Evolutionary conservation across 2,113 vertebrate species (phyloP).

Genomic region (Ornithorhynchus anatinus): DNA sequence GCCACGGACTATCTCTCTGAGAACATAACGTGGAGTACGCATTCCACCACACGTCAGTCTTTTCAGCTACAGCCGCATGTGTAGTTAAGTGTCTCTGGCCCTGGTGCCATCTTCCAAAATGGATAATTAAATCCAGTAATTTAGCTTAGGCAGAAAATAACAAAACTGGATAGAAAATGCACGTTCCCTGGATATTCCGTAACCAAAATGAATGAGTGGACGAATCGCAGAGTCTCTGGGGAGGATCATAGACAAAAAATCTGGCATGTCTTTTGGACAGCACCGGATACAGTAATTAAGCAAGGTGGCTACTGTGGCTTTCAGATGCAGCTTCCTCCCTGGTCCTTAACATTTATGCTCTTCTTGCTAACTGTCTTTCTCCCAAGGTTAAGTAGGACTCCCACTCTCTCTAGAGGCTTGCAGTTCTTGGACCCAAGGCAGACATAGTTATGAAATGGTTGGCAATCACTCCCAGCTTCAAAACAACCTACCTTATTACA

Average conservation of each 20-base stretch:
- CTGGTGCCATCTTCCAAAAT: no score
- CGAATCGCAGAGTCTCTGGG: not conserved
- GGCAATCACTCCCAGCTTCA: not conserved
- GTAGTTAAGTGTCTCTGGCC: no score
- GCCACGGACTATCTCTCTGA: no score
- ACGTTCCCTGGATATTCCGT: no score
- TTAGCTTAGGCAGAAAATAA: no score
- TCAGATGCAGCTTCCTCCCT: not conserved
- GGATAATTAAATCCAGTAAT: no score
- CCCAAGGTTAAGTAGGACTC: not conserved
- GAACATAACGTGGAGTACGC: no score
- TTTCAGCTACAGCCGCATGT: no score
- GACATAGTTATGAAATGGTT: not conserved
- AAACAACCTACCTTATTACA: not conserved
- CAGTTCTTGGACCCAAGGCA: not conserved
- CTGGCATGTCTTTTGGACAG: not conserved
- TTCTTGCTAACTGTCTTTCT: constrained; percentile 1
- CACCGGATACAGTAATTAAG: not conserved
- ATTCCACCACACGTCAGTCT: no score
- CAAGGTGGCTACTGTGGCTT: not conserved
- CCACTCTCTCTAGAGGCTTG: not conserved
- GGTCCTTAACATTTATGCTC: not conserved
- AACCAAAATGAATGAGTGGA: no score
- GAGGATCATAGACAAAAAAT: not conserved
- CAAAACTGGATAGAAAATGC: no score